Evolutionary conservation across 2,797 vertebrate genomes (phyloP), one percentile per base, ranked within the genome.

Genomic region (Lithobates pipiens): DNA sequence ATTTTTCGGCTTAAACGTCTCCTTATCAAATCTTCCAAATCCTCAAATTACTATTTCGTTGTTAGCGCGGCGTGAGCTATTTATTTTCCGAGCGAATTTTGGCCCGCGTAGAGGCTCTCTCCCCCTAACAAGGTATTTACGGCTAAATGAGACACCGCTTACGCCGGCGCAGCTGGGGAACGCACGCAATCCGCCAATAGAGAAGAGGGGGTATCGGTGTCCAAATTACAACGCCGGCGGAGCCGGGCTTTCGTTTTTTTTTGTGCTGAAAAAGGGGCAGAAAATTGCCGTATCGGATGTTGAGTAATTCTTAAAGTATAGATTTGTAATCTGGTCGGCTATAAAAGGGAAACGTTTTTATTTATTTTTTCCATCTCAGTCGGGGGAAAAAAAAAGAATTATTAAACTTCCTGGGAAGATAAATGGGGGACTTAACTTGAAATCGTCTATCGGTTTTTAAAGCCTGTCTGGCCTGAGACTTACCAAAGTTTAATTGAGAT

Each of bases 1-100:
- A 3, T 89, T 89, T 88, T 77, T 76, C 81, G 46, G 70, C 88
- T 80, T 86, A 72, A 84, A 32, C 10, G 29, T 88, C 88, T 75
- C 71, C 76, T 89, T 82, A 89, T 80, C 75, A 89, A 91, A 90
- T 88, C 88, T 87, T 27, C 70, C 82, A 89, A 89, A 89, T 89
- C 25, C 77, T 88, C 85, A 88, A 83, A 88, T 90, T 85, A 82
- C 36, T 75, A 77, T 88, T 88, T 87, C 81, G 88, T 77, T 71
- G 39, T 84, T 89, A 89, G 84, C 36, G 15, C 68, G 83, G 80
- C 85, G 68, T 80, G 67, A 89, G 7, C 78, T 84, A 89, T 88
- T 88, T 88, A 88, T 89, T 39, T 39, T 4, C 71, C 74, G 16
- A 29, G 1, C 2, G 34, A 36, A 77, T 88, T 88, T 88, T 77